These are phyloP conservation scores for Mormyrops boulengeri DNA, from an alignment of 2,797 vertebrate genomes.

Conservation along the genomic window DNA sequence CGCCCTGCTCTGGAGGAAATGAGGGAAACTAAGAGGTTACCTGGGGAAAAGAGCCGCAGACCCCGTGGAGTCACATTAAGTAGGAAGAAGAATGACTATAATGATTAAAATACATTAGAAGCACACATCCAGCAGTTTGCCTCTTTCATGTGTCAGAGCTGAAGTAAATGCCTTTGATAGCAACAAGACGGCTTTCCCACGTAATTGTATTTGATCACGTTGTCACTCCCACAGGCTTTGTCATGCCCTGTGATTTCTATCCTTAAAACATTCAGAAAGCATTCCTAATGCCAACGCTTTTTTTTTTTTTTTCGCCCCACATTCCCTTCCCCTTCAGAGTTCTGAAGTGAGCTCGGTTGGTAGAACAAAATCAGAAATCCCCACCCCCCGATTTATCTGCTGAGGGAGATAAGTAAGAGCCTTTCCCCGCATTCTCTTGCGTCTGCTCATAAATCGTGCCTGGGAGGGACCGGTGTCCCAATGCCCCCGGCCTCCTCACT, in stretches of 20 bases:
- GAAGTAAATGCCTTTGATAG: constrained; percentile 48
- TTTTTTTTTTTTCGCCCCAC: constrained; percentile 22
- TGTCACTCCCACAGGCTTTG: constrained; percentile 56
- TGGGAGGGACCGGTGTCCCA: constrained; percentile 47
- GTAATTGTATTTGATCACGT: constrained; percentile 63
- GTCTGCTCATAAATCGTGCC: constrained; percentile 52
- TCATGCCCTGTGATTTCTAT: constrained; percentile 42
- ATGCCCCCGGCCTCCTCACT: constrained; percentile 49
- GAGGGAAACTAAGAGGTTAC: constrained; percentile 43
- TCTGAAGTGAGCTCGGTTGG: constrained; percentile 33
- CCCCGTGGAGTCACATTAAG: constrained; percentile 7
- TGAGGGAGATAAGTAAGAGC: constrained; percentile 55
- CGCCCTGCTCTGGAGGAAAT: neutral
- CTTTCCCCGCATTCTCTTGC: constrained; percentile 41
- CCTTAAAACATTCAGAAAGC: constrained; percentile 43
- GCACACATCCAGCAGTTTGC: constrained; percentile 37
- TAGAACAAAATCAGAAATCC: constrained; percentile 48
- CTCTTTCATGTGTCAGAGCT: constrained; percentile 44
- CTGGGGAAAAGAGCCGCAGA: constrained; percentile 27
- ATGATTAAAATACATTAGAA: constrained; percentile 42
- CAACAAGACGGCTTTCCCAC: constrained; percentile 54
- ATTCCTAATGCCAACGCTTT: constrained; percentile 48
- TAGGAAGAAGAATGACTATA: constrained; percentile 32
- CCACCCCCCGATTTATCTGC: constrained; percentile 49
- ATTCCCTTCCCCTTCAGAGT: constrained; percentile 20